phyloP scores from a whole-genome alignment of 2,888 invertebrate species.

The Leptopterna dolabrata region DNA sequence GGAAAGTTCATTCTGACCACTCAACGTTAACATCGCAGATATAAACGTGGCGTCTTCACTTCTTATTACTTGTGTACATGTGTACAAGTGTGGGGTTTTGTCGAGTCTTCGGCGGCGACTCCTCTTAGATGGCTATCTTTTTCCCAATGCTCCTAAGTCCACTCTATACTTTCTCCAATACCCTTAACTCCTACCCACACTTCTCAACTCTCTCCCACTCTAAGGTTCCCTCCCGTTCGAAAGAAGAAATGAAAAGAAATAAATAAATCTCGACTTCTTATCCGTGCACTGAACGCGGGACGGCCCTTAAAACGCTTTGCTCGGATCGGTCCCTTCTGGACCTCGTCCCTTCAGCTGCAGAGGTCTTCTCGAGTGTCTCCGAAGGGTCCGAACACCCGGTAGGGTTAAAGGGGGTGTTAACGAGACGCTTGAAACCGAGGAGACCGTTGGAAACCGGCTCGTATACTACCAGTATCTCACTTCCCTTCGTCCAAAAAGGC shows the following conservation, averaged over 20 bases:
- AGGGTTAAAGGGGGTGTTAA: constrained; percentile 37
- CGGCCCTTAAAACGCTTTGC: background rate
- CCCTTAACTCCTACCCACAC: background rate
- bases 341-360: background rate
- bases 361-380: background rate
- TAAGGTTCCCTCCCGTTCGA: background rate
- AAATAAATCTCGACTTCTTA: constrained; percentile 6
- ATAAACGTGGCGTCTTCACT: too few species aligned
- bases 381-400: background rate
- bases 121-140: background rate
- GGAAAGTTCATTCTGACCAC: too few species aligned
- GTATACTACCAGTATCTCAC: background rate
- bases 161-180: background rate
- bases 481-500: background rate
- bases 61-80: too few species aligned
- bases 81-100: too few species aligned
- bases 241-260: constrained; percentile 8
- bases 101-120: background rate
- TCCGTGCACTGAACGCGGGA: background rate
- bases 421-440: constrained; percentile 38
- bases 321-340: background rate
- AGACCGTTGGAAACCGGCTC: constrained; percentile 11
- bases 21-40: too few species aligned
- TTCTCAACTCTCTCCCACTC: background rate
- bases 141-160: background rate